These are phyloP conservation scores for Plutella xylostella DNA, from an alignment of 2,888 invertebrate species.

Conservation along the genomic window DNA sequence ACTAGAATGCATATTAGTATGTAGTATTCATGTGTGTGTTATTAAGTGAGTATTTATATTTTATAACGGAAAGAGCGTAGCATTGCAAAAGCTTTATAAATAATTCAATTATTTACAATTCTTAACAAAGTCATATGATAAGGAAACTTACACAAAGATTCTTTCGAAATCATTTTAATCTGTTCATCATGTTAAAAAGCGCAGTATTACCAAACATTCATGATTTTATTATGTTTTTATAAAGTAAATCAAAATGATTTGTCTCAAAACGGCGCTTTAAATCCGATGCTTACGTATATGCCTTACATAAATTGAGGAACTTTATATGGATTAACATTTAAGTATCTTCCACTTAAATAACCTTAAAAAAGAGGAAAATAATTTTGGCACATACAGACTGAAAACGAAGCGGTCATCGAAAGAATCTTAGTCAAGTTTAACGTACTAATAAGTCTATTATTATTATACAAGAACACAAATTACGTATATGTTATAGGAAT, in stretches of 20 bases:
- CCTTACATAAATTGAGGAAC: not conserved
- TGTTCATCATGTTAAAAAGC: too few species aligned
- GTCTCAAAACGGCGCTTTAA: not conserved
- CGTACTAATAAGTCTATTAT: slow-evolving; percentile 16
- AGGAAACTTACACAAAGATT: slow-evolving; percentile 44
- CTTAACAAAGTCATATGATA: slow-evolving; percentile 34
- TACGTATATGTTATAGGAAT: slow-evolving; percentile 70
- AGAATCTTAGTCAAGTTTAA: slow-evolving; percentile 50
- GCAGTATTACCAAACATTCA: too few species aligned
- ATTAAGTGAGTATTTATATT: slow-evolving; percentile 5
- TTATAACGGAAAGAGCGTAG: slow-evolving; percentile 6
- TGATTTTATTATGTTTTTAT: too few species aligned
- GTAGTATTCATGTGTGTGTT: too few species aligned
- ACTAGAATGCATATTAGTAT: too few species aligned
- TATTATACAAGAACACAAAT: slow-evolving; percentile 49
- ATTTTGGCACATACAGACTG: slow-evolving; percentile 60
- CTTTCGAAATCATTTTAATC: slow-evolving; percentile 41
- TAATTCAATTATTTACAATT: slow-evolving; percentile 50
- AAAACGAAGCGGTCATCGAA: slow-evolving; percentile 35
- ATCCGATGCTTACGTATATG: not conserved
- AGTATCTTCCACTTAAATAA: not conserved
- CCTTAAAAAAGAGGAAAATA: slow-evolving; percentile 27
- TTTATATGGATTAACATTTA: not conserved
- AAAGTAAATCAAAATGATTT: too few species aligned
- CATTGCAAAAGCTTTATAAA: slow-evolving; percentile 26